phyloP scores from a whole-genome alignment of 2,113 vertebrate genomes.

The Vimba vimba region DNA sequence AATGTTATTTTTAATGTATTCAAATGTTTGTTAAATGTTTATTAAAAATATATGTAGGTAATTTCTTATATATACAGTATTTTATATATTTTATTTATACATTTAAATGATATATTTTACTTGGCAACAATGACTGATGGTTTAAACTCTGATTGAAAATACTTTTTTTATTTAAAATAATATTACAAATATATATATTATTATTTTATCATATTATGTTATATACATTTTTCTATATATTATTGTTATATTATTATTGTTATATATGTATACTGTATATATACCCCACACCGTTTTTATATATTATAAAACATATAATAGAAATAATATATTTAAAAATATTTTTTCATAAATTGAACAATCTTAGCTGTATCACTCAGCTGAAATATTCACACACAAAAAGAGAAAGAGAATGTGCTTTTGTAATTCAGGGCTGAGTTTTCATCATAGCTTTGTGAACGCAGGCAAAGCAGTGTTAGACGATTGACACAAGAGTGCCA shows the following conservation, averaged over 20 bases:
- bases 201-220: not conserved
- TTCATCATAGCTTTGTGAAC: conserved; percentile 36
- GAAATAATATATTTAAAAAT: not conserved
- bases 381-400: not conserved
- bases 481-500: conserved; percentile 29
- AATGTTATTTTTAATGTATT: not conserved
- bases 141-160: not conserved
- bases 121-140: not conserved
- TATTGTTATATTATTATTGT: too few relatives aligned
- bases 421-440: not conserved
- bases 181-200: not conserved
- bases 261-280: too few relatives aligned
- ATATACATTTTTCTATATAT: too few relatives aligned
- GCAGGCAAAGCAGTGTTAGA: conserved; percentile 37
- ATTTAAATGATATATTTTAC: not conserved
- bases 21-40: not conserved
- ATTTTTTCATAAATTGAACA: not conserved
- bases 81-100: too few relatives aligned
- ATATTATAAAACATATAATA: not conserved
- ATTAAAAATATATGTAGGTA: not conserved
- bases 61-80: too few relatives aligned
- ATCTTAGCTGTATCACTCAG: not conserved
- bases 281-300: too few relatives aligned
- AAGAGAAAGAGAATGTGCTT: not conserved
- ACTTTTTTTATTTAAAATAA: not conserved